A percentile compares a stretch with the other conserved stretches of the same genome.
These are phyloP conservation scores for Atrichornis clamosus DNA, from an alignment of 2,113 vertebrate species.

Conservation along the genomic window DNA sequence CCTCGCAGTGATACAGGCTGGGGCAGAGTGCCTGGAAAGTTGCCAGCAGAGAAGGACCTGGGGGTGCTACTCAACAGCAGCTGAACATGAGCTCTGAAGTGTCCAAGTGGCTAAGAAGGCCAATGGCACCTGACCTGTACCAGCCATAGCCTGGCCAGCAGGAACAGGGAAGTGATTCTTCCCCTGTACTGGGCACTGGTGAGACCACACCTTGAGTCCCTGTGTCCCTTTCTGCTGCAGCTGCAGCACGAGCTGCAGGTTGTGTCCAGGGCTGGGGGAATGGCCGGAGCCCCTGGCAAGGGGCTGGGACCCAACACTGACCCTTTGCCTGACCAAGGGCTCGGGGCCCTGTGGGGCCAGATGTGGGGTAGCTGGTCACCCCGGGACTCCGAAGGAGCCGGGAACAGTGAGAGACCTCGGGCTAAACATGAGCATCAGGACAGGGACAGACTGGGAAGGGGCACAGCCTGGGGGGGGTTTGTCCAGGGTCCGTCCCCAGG, in stretches of 20 bases:
- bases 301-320: not conserved
- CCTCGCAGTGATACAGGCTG: not conserved
- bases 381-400: not conserved
- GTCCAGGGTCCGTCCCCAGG: not conserved
- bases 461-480: not conserved
- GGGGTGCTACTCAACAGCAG: fast-evolving
- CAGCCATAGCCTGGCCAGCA: not conserved
- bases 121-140: not conserved
- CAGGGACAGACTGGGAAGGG: not conserved
- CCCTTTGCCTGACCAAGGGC: not conserved
- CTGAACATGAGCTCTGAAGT: not conserved
- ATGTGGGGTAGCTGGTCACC: not conserved
- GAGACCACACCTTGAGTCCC: not conserved
- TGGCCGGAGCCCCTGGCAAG: not conserved
- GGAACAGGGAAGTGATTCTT: not conserved
- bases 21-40: not conserved
- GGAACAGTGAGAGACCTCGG: not conserved
- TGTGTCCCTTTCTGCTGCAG: not conserved
- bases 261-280: not conserved
- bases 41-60: not conserved
- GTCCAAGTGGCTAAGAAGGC: not conserved
- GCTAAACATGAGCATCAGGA: not conserved
- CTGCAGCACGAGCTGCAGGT: not conserved
- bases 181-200: not conserved
- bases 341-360: not conserved